Conservation (phyloP, 2,888 invertebrate genomes). For the Drosophila cracens region DNA sequence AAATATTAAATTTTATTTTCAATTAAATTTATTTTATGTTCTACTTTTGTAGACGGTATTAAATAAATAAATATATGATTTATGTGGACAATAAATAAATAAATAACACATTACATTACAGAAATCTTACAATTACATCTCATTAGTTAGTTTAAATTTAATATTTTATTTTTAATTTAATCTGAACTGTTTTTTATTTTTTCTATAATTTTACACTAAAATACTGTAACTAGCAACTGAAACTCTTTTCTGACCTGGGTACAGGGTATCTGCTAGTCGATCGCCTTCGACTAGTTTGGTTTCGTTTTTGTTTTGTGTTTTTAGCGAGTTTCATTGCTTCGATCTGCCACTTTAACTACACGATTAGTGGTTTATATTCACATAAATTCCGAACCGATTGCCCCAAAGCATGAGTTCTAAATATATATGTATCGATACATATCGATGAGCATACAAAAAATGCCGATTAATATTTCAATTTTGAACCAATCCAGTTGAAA, state of each 20-base stretch:
- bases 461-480: background rate
- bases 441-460: background rate
- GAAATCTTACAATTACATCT: background rate
- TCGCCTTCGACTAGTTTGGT: slow-evolving; percentile 1
- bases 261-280: slow-evolving; percentile 13
- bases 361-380: background rate
- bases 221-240: background rate
- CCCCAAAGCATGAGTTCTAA: slow-evolving; percentile 5
- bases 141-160: background rate
- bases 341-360: slow-evolving; percentile 1
- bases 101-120: too few relatives aligned
- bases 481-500: background rate
- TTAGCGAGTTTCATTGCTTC: background rate
- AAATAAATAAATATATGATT: too few relatives aligned
- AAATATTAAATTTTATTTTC: too few relatives aligned
- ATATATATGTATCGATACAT: background rate
- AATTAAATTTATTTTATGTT: too few relatives aligned
- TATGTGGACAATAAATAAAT: too few relatives aligned
- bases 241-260: background rate
- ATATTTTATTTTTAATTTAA: background rate
- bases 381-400: slow-evolving; percentile 1
- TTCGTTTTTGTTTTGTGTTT: background rate
- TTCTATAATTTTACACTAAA: background rate
- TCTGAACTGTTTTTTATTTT: background rate
- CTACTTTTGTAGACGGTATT: too few relatives aligned